These are phyloP conservation scores for Channa maculata DNA, from an alignment of 2,113 vertebrate genomes.

Conservation along the genomic window DNA sequence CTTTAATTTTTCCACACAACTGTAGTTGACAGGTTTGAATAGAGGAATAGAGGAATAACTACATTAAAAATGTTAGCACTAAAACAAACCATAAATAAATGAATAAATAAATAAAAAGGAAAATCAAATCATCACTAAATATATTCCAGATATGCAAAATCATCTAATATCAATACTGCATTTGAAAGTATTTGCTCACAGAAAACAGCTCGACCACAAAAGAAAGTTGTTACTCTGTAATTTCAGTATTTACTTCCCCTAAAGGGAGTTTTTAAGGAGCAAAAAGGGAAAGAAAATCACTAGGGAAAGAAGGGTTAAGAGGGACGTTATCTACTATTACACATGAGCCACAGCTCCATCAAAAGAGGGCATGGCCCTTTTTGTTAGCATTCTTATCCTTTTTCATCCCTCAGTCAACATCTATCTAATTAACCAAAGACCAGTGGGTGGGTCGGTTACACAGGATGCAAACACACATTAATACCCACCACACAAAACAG, in stretches of 20 bases:
- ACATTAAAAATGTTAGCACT: too few species aligned
- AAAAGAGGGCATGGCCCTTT: constrained; percentile 10
- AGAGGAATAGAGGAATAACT: too few species aligned
- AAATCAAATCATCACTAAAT: too few species aligned
- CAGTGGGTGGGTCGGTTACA: constrained; percentile 27
- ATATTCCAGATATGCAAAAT: too few species aligned
- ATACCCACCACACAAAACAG: constrained; percentile 18
- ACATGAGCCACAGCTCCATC: constrained; percentile 30
- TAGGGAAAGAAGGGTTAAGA: background rate
- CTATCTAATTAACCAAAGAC: constrained; percentile 56
- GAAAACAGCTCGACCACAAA: constrained; percentile 2
- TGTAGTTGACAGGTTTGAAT: too few species aligned
- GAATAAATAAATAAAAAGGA: too few species aligned
- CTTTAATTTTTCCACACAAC: too few species aligned
- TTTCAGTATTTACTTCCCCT: background rate
- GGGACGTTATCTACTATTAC: constrained; percentile 9
- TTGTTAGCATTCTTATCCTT: constrained; percentile 17
- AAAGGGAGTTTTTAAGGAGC: background rate
- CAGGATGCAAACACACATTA: constrained; percentile 14
- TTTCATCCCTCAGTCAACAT: constrained; percentile 23
- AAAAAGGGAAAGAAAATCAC: background rate
- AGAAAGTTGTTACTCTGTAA: constrained; percentile 1
- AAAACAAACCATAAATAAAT: too few species aligned
- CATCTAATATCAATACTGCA: too few species aligned
- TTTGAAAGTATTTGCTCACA: background rate